These are phyloP conservation scores for Blastomussa wellsi DNA, from an alignment of 92 coral and sea anemone genomes.

Conservation along the genomic window DNA sequence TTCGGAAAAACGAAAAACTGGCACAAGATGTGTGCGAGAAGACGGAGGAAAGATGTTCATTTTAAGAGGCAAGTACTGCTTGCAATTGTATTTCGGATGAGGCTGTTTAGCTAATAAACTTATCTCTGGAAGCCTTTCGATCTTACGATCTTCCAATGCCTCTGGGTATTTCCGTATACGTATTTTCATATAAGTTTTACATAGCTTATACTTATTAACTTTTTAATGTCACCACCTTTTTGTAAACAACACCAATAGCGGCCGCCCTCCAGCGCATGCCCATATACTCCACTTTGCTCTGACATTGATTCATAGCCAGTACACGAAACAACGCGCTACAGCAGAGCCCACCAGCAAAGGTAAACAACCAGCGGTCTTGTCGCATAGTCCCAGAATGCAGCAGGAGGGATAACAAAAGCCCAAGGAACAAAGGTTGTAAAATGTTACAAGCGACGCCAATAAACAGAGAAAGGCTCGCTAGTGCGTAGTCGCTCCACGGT, in stretches of 20 bases:
- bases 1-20: background rate
- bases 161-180: background rate
- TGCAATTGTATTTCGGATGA: too few species aligned
- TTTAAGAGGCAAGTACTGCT: background rate
- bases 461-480: constrained; percentile 67
- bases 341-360: constrained; percentile 67
- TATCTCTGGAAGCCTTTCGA: background rate
- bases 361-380: constrained; percentile 60
- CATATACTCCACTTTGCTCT: constrained; percentile 74
- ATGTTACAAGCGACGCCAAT: constrained; percentile 86
- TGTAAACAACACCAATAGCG: constrained; percentile 71
- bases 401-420: constrained; percentile 68
- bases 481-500: constrained; percentile 80
- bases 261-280: constrained; percentile 96
- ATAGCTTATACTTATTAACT: background rate
- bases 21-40: background rate
- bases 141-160: too few species aligned
- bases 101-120: background rate
- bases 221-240: constrained; percentile 56
- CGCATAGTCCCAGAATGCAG: constrained; percentile 34
- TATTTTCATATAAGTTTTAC: too few species aligned
- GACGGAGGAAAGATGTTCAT: background rate
- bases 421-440: constrained; percentile 77
- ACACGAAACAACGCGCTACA: constrained; percentile 67
- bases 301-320: constrained; percentile 75